These are phyloP conservation scores for Prosapia bicincta DNA, from an alignment of 2,888 invertebrate genomes.

Conservation along the genomic window DNA sequence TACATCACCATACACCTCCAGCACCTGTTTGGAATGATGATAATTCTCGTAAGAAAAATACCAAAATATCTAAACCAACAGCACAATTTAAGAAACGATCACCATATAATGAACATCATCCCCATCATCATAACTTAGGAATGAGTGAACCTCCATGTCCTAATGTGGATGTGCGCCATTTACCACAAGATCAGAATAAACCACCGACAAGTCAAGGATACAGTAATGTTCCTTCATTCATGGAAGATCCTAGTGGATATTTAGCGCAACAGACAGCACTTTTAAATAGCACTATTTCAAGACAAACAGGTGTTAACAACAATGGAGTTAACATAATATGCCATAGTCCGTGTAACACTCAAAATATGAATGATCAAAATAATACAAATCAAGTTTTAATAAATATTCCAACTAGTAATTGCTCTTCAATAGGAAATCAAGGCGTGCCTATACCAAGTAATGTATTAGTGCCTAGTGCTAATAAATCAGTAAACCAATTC, in stretches of 20 bases:
- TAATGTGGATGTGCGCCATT: slow-evolving; percentile 57
- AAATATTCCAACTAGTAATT: slow-evolving; percentile 24
- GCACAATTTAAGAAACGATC: slow-evolving; percentile 49
- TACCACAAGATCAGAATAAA: slow-evolving; percentile 42
- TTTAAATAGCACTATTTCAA: slow-evolving; percentile 74
- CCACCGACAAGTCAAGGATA: slow-evolving; percentile 33
- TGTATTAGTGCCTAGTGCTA: slow-evolving; percentile 28
- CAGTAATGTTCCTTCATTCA: slow-evolving; percentile 63
- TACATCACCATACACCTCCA: slow-evolving; percentile 57
- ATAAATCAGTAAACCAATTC: slow-evolving; percentile 6
- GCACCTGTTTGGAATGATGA: slow-evolving; percentile 54
- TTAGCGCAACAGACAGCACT: slow-evolving; percentile 86
- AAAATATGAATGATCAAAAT: slow-evolving; percentile 17
- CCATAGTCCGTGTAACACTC: slow-evolving; percentile 22
- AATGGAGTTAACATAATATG: slow-evolving; percentile 22
- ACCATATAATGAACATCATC: slow-evolving; percentile 49
- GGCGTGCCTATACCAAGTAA: slow-evolving; percentile 49
- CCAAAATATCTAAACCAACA: slow-evolving; percentile 27
- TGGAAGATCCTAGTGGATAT: slow-evolving; percentile 90
- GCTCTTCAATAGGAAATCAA: slow-evolving; percentile 23
- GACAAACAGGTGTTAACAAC: slow-evolving; percentile 35
- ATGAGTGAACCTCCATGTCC: slow-evolving; percentile 50
- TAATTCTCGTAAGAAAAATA: slow-evolving; percentile 47
- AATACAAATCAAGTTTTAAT: slow-evolving; percentile 23
- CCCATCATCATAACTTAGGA: slow-evolving; percentile 37